Conservation (phyloP, 2,797 vertebrate species). For the Gephyroberyx darwinii region DNA sequence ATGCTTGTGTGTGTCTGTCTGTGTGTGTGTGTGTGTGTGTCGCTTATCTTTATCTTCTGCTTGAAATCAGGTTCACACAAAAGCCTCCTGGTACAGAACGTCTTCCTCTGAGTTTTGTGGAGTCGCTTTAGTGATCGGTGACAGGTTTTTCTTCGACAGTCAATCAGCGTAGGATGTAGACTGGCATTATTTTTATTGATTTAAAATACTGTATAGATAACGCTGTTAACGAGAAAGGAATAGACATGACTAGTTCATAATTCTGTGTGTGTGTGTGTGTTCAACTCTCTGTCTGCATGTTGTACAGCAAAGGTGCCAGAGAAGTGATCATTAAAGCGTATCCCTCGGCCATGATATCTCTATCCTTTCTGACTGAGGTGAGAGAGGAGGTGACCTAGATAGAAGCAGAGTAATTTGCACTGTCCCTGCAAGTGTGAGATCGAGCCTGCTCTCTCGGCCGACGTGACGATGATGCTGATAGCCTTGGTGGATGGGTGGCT, state of each 20-base stretch:
- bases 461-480: conserved; percentile 41
- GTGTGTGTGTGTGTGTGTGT: conserved; percentile 17
- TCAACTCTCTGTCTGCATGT: conserved; percentile 8
- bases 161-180: conserved; percentile 15
- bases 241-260: neutral
- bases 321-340: conserved; percentile 46
- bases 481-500: conserved; percentile 19
- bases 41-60: neutral
- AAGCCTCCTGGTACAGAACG: neutral
- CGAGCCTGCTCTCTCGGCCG: conserved; percentile 40
- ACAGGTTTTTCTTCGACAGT: neutral
- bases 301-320: conserved; percentile 3
- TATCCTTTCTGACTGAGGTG: conserved; percentile 62
- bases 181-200: neutral
- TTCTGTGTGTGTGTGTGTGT: neutral
- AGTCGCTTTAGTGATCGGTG: neutral
- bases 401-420: conserved; percentile 68
- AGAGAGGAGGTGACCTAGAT: conserved; percentile 73
- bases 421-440: conserved; percentile 64
- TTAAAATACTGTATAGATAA: too few relatives aligned
- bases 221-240: too few relatives aligned
- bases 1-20: neutral
- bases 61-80: conserved; percentile 24
- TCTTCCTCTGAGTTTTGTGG: conserved; percentile 18
- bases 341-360: conserved; percentile 66